These are phyloP conservation scores for Hymenopus coronatus DNA, from an alignment of 2,888 invertebrate genomes.

Conservation along the genomic window DNA sequence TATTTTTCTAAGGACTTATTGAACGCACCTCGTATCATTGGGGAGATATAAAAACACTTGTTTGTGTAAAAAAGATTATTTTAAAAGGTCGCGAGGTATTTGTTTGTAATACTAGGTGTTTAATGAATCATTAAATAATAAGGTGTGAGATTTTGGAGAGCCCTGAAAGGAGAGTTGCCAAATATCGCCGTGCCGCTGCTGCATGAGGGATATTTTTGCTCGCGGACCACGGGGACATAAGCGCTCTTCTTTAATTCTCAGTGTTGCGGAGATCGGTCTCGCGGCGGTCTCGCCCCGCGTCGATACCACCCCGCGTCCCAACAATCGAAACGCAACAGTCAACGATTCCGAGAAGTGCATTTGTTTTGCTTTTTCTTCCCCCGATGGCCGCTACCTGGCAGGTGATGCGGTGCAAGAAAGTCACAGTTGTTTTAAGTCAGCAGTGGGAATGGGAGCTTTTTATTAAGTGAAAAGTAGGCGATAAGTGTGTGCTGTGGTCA, in stretches of 20 bases:
- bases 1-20: too few species aligned
- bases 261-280: not conserved
- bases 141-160: not conserved
- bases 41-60: too few species aligned
- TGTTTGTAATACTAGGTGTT: too few species aligned
- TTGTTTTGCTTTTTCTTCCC: not conserved
- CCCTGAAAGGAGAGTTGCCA: conserved; percentile 17
- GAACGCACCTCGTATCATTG: too few species aligned
- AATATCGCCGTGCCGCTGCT: conserved; percentile 14
- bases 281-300: not conserved
- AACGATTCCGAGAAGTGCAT: not conserved
- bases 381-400: not conserved
- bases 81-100: too few species aligned
- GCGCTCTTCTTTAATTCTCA: not conserved
- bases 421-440: not conserved
- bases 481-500: not conserved
- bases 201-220: conserved; percentile 28
- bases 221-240: conserved; percentile 1
- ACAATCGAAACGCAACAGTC: not conserved
- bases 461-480: not conserved
- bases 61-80: too few species aligned
- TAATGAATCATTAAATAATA: not conserved
- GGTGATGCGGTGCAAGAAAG: not conserved
- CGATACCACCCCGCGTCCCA: not conserved
- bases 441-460: not conserved